Evolutionary conservation across 2,888 invertebrate species (phyloP).

Genomic region (Aphodius sticticus): DNA sequence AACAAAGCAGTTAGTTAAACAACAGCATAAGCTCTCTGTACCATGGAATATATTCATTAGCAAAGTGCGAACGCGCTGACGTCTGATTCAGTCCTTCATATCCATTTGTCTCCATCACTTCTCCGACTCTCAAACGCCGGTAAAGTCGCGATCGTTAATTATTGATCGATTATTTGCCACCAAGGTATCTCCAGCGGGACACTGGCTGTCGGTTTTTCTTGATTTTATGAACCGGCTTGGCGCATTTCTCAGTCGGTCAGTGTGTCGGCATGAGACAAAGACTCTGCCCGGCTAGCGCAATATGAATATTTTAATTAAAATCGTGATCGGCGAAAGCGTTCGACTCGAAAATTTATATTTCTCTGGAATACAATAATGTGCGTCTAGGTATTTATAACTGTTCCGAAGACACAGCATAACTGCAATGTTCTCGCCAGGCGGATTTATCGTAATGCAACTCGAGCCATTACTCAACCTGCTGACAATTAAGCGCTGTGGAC

Average conservation of each 20-base stretch:
- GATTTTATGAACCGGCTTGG: not conserved
- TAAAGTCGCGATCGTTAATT: not conserved
- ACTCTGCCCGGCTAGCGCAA: conserved; percentile 18
- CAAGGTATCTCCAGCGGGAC: not conserved
- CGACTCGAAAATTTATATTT: conserved; percentile 23
- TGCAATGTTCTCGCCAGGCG: not conserved
- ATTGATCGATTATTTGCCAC: not conserved
- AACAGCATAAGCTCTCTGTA: no score
- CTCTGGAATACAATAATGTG: conserved; percentile 24
- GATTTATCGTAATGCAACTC: conserved; percentile 21
- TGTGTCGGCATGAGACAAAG: conserved; percentile 13
- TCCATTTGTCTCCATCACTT: no score
- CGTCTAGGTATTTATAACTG: conserved; percentile 16
- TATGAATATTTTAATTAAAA: conserved; percentile 32
- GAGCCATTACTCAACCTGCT: conserved; percentile 19
- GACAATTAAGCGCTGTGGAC: conserved; percentile 10
- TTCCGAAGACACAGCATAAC: not conserved
- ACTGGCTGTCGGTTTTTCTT: not conserved
- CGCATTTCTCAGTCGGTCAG: conserved; percentile 8
- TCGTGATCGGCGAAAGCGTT: conserved; percentile 29
- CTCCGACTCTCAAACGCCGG: no score
- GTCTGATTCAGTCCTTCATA: no score
- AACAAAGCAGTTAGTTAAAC: no score
- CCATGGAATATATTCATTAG: no score
- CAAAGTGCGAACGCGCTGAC: no score